Evolutionary conservation across 1,140 invertebrate species (phyloP).

Genomic region (Nephila pilipes): DNA sequence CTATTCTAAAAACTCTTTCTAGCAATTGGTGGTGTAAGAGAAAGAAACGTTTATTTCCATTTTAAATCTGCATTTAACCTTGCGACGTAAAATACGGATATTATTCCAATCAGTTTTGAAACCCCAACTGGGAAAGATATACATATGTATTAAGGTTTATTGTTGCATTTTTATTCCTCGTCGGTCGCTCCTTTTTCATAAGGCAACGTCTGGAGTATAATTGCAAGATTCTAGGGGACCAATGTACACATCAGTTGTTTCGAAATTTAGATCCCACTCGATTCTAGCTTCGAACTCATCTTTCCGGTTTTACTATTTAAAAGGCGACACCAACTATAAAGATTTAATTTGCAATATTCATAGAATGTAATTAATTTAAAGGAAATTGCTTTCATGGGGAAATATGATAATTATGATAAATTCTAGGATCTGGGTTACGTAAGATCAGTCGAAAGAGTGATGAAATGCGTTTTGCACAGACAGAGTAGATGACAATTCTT

Average conservation of each 20-base stretch:
- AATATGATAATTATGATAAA: not conserved
- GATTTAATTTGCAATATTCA: not conserved
- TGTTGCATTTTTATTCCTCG: constrained; percentile 8
- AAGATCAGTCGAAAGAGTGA: too few relatives aligned
- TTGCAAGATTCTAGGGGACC: not conserved
- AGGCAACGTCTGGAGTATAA: constrained; percentile 15
- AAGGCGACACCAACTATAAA: not conserved
- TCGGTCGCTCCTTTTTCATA: constrained; percentile 33
- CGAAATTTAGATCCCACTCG: constrained; percentile 17
- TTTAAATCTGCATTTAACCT: constrained; percentile 45
- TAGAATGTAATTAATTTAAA: not conserved
- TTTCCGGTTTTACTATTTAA: not conserved
- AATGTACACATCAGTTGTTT: not conserved
- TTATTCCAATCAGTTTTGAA: constrained; percentile 51
- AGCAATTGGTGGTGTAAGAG: constrained; percentile 35
- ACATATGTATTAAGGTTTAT: constrained; percentile 52
- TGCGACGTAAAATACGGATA: constrained; percentile 47
- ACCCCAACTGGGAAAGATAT: constrained; percentile 51
- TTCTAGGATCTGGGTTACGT: too few relatives aligned
- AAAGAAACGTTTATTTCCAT: constrained; percentile 44
- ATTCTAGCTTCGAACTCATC: not conserved
- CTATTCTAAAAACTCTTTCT: constrained; percentile 28
- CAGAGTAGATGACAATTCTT: too few relatives aligned
- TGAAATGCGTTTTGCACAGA: too few relatives aligned
- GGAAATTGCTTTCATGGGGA: not conserved